Conservation (phyloP, 2,888 invertebrate species). For the Hydraecia micacea region DNA sequence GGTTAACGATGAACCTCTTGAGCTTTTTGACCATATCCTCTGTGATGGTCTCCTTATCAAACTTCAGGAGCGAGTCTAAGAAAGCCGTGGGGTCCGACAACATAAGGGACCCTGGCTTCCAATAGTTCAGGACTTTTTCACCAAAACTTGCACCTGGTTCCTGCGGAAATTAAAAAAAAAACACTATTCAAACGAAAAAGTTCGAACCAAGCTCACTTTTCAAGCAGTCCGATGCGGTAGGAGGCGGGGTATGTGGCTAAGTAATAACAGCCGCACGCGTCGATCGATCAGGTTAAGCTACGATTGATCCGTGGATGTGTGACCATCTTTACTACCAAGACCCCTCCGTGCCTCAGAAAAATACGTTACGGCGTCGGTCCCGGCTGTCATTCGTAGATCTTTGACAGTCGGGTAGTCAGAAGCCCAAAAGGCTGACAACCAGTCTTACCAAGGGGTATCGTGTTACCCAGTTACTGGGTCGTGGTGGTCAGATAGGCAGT, state of each 20-base stretch:
- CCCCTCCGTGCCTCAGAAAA: neutral
- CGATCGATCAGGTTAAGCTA: too few relatives aligned
- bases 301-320: too few relatives aligned
- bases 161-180: slow-evolving; percentile 73
- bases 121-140: slow-evolving; percentile 96
- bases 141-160: slow-evolving; percentile 92
- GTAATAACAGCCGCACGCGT: too few relatives aligned
- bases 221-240: too few relatives aligned
- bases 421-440: neutral
- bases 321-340: neutral
- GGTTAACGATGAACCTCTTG: slow-evolving; percentile 93
- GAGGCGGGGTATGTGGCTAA: neutral
- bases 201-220: neutral
- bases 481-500: neutral
- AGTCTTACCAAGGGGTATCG: neutral
- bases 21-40: slow-evolving; percentile 95
- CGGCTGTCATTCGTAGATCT: neutral
- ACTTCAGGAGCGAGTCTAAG: slow-evolving; percentile 95
- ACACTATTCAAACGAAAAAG: neutral
- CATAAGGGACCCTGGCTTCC: slow-evolving; percentile 96
- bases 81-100: slow-evolving; percentile 96
- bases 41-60: slow-evolving; percentile 95
- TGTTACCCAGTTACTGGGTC: neutral
- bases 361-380: neutral
- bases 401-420: neutral